These are phyloP conservation scores for Daboia siamensis DNA, from an alignment of 2,113 vertebrate genomes.

Conservation along the genomic window DNA sequence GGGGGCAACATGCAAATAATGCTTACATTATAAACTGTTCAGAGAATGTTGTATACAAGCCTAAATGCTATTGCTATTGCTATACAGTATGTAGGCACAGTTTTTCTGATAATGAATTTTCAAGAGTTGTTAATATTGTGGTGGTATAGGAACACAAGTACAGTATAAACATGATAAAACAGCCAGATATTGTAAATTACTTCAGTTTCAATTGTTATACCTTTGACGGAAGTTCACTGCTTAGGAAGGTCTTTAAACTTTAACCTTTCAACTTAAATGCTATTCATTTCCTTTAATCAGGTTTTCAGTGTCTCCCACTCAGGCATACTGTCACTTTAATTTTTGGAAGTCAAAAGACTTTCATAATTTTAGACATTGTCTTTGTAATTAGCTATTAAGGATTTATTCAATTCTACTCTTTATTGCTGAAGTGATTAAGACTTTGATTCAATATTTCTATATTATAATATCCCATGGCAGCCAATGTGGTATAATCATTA, in stretches of 20 bases:
- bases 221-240: background rate
- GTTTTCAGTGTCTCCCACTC: background rate
- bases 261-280: background rate
- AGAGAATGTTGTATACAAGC: background rate
- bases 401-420: background rate
- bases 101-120: background rate
- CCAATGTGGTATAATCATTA: background rate
- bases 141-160: background rate
- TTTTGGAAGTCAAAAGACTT: background rate
- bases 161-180: background rate
- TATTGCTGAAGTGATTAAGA: background rate
- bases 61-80: background rate
- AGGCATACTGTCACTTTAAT: background rate
- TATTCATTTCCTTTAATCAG: slow-evolving; percentile 55
- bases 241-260: background rate
- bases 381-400: background rate
- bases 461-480: background rate
- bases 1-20: background rate
- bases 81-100: background rate
- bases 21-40: background rate
- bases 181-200: background rate
- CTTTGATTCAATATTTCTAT: background rate
- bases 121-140: background rate
- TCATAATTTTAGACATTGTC: background rate
- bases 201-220: background rate